Base-by-base conservation (phyloP, 64 coral and sea anemone species). In the Dendronephthya gigantea region DNA sequence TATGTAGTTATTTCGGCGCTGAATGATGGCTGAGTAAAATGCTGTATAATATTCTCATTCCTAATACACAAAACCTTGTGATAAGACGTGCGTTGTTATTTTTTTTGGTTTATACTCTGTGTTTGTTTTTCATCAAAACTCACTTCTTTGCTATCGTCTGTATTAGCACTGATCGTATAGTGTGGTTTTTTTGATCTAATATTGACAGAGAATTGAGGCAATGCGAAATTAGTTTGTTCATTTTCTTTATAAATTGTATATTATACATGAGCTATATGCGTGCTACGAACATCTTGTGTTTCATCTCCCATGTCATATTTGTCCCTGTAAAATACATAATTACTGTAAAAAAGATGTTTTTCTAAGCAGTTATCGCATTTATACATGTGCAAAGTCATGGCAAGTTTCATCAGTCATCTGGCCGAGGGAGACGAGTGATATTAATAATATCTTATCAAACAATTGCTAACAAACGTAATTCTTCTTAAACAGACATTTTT, bases 81-180 rank as follows among this genome's bases (percentile, higher is more conserved):
- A 66, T 66, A 66, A 66, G 58, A 2, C 58, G 58, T 15, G 19
- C 58, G 22, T 8, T 4, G 22, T 6, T 66, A 55, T 22, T 30
- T 66, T 66, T 7, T 30, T 66, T 66, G 14, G 58, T 6, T 15
- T 66, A 30, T 66, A 22, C 58, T 5, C 58, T n/a, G 29, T 66
- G 58, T 66, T 66, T 66, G 58, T 66, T 66, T 66, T 66, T 66
- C 58, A 66, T 66, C 58, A n/a, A n/a, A 66, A 66, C 29, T 30
- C 29, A 5, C 22, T 30, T n/a, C 58, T 66, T 3, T 66, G 58
- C 29, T 15, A n/a, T 66, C 58, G 22, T 66, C 22, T 22, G 29
- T 30, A 66, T 66, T 66, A 66, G 58, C 58, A 66, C 58, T n/a
- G 22, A 2, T n/a, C 22, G 29, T 66, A 55, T 55, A 30, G 14